Conservation (phyloP, 2,888 invertebrate genomes). For the Callyntrura sp. region DNA sequence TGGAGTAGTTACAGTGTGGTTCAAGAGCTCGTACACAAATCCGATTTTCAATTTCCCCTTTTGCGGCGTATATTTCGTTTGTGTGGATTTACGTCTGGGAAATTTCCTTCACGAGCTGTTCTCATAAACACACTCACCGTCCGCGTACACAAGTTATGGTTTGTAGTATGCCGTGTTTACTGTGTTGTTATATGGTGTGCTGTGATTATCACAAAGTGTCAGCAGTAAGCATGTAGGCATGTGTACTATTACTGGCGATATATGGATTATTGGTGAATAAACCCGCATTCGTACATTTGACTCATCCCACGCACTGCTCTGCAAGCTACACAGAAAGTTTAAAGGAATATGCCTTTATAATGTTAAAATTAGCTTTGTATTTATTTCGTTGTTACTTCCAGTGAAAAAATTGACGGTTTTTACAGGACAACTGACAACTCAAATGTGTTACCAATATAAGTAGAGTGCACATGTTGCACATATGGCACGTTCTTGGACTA, state of each 20-base stretch:
- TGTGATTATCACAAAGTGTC: not conserved
- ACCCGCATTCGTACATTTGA: too few relatives aligned
- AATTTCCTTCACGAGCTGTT: not conserved
- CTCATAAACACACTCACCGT: not conserved
- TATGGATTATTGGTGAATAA: not conserved
- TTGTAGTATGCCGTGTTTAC: not conserved
- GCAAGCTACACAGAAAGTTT: too few relatives aligned
- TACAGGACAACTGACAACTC: too few relatives aligned
- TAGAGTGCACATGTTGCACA: too few relatives aligned
- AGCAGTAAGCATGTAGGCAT: not conserved
- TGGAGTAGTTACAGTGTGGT: constrained; percentile 62
- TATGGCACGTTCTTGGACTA: too few relatives aligned
- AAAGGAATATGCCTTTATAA: too few relatives aligned
- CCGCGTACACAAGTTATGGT: not conserved
- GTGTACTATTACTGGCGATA: not conserved
- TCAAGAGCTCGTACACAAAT: constrained; percentile 75
- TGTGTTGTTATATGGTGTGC: constrained; percentile 8
- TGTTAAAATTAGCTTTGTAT: too few relatives aligned
- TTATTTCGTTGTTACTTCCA: too few relatives aligned
- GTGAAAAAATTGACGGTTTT: too few relatives aligned
- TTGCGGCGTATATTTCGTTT: constrained; percentile 44
- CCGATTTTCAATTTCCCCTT: constrained; percentile 78
- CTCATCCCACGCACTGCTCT: too few relatives aligned
- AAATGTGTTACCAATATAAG: too few relatives aligned
- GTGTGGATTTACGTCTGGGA: constrained; percentile 29